phyloP scores from a whole-genome alignment of 2,113 vertebrate genomes.

The Cercopithecus mona region DNA sequence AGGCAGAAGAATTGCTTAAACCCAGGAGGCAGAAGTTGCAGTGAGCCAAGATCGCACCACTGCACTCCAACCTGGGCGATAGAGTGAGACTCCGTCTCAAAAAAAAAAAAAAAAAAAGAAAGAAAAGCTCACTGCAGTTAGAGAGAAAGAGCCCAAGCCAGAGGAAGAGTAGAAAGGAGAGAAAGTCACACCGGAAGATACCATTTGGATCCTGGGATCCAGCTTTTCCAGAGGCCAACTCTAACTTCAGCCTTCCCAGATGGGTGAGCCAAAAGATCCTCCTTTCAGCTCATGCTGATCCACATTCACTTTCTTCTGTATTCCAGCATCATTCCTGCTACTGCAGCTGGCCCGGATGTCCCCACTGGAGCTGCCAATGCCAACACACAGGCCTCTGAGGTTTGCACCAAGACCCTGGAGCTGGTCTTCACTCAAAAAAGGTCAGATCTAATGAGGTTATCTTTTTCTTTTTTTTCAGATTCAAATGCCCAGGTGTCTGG shows the following conservation, averaged over 20 bases:
- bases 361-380: neutral
- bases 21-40: too few relatives aligned
- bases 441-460: neutral
- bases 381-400: neutral
- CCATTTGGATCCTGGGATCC: too few relatives aligned
- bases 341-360: neutral
- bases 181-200: accelerated
- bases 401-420: neutral
- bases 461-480: neutral
- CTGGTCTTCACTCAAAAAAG: neutral
- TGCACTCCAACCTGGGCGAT: too few relatives aligned
- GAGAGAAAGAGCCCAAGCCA: neutral
- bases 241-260: neutral
- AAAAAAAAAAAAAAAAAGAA: too few relatives aligned
- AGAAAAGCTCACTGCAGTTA: neutral
- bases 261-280: neutral
- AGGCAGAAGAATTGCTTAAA: too few relatives aligned
- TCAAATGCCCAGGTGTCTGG: neutral
- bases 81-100: too few relatives aligned
- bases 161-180: neutral
- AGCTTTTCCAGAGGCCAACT: neutral
- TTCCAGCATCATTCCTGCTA: accelerated
- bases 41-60: too few relatives aligned
- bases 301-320: neutral
- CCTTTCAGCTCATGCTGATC: neutral